Conservation (phyloP, 2,797 vertebrate genomes). For the Melanotaenia maccullochi region DNA sequence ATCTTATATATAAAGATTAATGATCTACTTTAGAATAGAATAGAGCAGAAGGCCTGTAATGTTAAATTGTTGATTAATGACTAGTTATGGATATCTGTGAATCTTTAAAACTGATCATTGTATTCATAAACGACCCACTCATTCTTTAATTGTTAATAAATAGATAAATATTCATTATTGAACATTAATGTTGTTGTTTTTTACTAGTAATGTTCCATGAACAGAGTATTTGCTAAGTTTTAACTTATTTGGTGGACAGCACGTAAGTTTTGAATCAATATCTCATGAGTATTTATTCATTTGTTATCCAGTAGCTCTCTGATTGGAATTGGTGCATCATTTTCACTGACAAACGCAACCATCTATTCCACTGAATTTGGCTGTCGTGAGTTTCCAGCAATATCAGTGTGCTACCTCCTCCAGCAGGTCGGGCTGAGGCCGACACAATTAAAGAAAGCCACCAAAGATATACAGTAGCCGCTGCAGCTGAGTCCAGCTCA, state of each 20-base stretch:
- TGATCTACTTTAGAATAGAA: neutral
- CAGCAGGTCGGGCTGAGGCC: too few relatives aligned
- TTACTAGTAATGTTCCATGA: neutral
- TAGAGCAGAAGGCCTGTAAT: neutral
- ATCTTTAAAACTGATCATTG: neutral
- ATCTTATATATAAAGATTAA: too few relatives aligned
- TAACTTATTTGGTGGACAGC: neutral
- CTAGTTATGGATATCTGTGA: neutral
- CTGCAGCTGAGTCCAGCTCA: too few relatives aligned
- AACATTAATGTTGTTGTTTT: neutral
- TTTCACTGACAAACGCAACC: neutral
- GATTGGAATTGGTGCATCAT: neutral
- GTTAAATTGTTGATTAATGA: too few relatives aligned
- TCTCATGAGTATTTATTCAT: neutral
- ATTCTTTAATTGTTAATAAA: neutral
- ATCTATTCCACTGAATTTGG: too few relatives aligned
- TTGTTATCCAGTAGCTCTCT: neutral
- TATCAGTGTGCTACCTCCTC: too few relatives aligned
- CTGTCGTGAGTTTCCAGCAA: too few relatives aligned
- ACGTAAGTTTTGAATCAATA: neutral
- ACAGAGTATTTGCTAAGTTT: neutral
- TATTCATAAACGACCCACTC: neutral
- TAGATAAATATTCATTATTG: neutral
- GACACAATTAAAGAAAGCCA: too few relatives aligned
- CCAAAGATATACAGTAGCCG: too few relatives aligned